These are phyloP conservation scores for Onychostruthus taczanowskii DNA, from an alignment of 2,113 vertebrate genomes.

Conservation along the genomic window DNA sequence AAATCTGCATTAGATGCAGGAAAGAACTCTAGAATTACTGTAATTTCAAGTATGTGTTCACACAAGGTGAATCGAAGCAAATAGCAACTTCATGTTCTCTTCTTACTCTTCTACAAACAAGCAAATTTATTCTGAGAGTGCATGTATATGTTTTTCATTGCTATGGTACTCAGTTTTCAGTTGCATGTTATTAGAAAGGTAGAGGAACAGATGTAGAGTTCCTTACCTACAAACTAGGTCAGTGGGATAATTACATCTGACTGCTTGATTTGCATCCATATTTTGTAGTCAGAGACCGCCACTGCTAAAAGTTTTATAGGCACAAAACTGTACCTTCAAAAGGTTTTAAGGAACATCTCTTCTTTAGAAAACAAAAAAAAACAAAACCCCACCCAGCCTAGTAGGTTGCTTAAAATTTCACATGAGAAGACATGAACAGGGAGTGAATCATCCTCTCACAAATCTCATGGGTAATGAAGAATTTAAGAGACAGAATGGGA, in stretches of 20 bases:
- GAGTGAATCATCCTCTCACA: background rate
- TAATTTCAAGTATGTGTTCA: background rate
- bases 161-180: background rate
- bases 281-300: background rate
- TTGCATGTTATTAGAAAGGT: background rate
- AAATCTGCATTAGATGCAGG: constrained; percentile 3
- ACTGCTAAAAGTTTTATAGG: background rate
- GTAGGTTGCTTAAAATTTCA: background rate
- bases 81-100: background rate
- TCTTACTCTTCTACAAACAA: background rate
- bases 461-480: background rate
- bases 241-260: background rate
- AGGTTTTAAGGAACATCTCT: background rate
- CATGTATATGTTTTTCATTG: background rate
- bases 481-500: background rate
- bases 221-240: background rate
- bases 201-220: background rate
- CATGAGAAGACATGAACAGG: background rate
- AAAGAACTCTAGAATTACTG: background rate
- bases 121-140: background rate
- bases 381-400: background rate
- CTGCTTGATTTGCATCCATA: background rate
- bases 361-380: background rate
- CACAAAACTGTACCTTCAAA: background rate
- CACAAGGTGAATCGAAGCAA: constrained; percentile 10